phyloP scores from a whole-genome alignment of 1,140 invertebrate genomes.

The Teleopsis dalmanni region DNA sequence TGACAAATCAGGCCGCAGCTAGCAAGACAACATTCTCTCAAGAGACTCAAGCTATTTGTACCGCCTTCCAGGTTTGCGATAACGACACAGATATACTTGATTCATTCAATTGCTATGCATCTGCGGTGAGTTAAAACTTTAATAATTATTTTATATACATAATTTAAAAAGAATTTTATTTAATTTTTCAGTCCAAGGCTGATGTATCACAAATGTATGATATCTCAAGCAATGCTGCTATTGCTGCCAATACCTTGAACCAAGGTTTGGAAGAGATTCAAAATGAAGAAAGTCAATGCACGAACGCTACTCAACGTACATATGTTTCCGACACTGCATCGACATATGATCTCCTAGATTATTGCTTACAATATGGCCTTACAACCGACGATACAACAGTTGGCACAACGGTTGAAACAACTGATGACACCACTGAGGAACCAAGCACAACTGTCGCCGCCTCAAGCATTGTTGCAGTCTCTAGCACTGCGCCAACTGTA shows the following conservation, averaged over 20 bases:
- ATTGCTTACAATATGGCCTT: constrained; percentile 4
- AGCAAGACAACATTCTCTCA: constrained; percentile 22
- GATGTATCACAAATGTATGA: constrained; percentile 31
- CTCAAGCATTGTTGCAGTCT: too few relatives aligned
- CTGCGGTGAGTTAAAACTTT: constrained; percentile 19
- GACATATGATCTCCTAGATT: constrained; percentile 15
- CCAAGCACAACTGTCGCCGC: too few relatives aligned
- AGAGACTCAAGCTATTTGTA: constrained; percentile 23
- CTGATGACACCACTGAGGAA: too few relatives aligned
- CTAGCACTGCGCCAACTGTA: too few relatives aligned
- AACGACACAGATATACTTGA: constrained; percentile 19
- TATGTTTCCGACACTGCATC: constrained; percentile 31
- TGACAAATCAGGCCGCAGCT: constrained; percentile 20
- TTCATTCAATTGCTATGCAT: constrained; percentile 34
- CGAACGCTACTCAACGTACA: constrained; percentile 30
- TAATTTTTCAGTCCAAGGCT: constrained; percentile 16
- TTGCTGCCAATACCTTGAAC: constrained; percentile 19
- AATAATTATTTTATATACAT: neutral
- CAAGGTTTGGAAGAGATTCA: constrained; percentile 22
- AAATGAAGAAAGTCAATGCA: constrained; percentile 31
- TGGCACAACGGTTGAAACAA: too few relatives aligned
- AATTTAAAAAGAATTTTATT: neutral
- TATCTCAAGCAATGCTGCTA: constrained; percentile 34
- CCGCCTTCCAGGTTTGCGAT: constrained; percentile 25
- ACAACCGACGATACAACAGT: too few relatives aligned